Conservation (phyloP, 2,113 vertebrate species). For the Glaucomys volans region DNA sequence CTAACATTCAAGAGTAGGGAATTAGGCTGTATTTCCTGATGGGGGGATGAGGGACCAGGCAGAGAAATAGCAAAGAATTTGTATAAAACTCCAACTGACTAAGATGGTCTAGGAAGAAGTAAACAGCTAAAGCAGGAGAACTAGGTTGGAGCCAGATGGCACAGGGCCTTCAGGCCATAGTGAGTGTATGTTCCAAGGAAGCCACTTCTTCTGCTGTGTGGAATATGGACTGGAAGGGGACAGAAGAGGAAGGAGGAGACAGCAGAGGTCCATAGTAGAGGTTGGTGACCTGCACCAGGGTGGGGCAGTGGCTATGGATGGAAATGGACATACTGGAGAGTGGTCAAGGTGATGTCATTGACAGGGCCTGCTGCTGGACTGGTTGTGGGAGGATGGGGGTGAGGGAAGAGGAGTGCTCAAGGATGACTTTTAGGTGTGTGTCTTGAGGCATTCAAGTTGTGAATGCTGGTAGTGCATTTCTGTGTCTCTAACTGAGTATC, state of each 20-base stretch:
- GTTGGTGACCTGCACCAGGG: not conserved
- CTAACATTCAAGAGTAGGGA: not conserved
- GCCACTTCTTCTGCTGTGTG: not conserved
- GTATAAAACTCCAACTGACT: not conserved
- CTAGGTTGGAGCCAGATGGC: not conserved
- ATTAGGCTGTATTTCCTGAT: not conserved
- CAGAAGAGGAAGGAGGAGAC: not conserved
- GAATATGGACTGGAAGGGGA: not conserved
- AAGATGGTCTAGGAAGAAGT: not conserved
- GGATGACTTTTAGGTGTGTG: not conserved
- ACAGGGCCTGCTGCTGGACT: not conserved
- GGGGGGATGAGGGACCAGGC: not conserved
- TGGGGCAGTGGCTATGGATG: not conserved
- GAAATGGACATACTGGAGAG: not conserved
- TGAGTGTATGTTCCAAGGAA: not conserved
- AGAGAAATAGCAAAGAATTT: not conserved
- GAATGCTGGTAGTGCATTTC: not conserved
- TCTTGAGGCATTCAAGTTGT: not conserved
- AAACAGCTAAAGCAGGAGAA: not conserved
- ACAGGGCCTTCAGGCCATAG: too few species aligned
- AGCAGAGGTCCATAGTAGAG: not conserved
- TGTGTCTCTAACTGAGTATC: too few species aligned
- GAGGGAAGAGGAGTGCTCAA: not conserved
- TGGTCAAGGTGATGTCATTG: not conserved
- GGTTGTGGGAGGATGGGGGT: not conserved